Conservation (phyloP, 2,113 vertebrate species). For the Phoxinus phoxinus region DNA sequence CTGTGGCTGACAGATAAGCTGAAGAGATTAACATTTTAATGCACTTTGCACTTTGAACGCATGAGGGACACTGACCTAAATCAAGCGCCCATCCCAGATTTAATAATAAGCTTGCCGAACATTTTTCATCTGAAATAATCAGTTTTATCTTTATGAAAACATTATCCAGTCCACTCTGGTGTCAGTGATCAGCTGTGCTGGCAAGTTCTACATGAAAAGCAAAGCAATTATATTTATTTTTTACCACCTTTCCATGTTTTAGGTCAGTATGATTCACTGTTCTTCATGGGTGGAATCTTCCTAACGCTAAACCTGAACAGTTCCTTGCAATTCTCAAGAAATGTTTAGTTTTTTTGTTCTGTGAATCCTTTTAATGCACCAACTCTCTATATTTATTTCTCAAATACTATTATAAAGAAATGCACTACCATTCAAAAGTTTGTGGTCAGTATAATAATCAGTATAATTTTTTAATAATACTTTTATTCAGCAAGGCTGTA, state of each 20-base stretch:
- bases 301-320: no score
- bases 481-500: not conserved
- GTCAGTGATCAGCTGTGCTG: not conserved
- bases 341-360: no score
- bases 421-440: not conserved
- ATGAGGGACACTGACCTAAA: conserved; percentile 62
- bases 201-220: not conserved
- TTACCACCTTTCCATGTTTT: no score
- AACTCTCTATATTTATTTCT: no score
- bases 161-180: not conserved
- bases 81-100: conserved; percentile 1
- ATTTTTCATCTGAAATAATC: conserved; percentile 46
- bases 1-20: conserved; percentile 37
- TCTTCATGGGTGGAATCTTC: no score
- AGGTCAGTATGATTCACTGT: no score
- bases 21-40: conserved; percentile 57
- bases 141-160: not conserved
- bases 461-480: no score
- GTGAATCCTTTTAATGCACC: no score
- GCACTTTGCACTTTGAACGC: conserved; percentile 68
- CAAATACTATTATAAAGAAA: not conserved
- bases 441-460: no score
- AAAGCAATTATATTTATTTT: no score
- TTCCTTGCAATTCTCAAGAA: no score
- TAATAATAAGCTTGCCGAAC: not conserved